Evolutionary conservation across 2,888 invertebrate genomes (phyloP), one percentile per base, ranked within the genome.

Genomic region (Eristalis tenax): DNA sequence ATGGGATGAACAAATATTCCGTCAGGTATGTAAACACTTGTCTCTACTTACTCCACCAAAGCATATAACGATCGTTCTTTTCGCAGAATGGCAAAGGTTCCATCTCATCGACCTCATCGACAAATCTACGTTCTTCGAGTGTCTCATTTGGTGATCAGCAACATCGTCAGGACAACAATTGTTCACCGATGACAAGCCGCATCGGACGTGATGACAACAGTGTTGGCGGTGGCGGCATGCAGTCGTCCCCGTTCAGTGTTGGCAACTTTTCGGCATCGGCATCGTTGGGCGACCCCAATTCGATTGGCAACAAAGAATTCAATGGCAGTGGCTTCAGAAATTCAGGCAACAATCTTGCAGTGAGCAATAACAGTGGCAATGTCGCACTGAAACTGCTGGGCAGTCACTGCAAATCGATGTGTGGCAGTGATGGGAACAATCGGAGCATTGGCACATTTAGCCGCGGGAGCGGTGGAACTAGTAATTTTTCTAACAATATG

Each of bases 401-500:
- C 43, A 75, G 28, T 23, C 64, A 83, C 22, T 75, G 61, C 11
- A 78, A 83, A 38, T 83, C 82, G 38, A 56, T 22, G 87, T 88
- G 38, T 65, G 70, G 59, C 23, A 79, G 76, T 35, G 79, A 66
- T 32, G 82, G 15, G 38, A 81, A 64, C 57, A 75, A 71, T 75
- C 82, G 85, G 13, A 63, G 32, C 32, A 32, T 32, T 10, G 32
- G 22, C 32, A 10, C 59, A 0, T 80, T 50, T 22, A 74, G 26
- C 56, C 11, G 68, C 66, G 90, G 91, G 15, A 88, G 80, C 26
- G 66, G 71, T 6, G 89, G 90, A 32, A 83, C 88, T 81, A 94
- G 93, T 89, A 93, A 93, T 90, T 94, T 89, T 88, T 93, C 89
- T 91, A 94, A 61, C 93, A 94, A 64, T 93, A 94, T 92, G 91